Conservation (phyloP, 2,888 invertebrate genomes). For the Prenolepis imparis region DNA sequence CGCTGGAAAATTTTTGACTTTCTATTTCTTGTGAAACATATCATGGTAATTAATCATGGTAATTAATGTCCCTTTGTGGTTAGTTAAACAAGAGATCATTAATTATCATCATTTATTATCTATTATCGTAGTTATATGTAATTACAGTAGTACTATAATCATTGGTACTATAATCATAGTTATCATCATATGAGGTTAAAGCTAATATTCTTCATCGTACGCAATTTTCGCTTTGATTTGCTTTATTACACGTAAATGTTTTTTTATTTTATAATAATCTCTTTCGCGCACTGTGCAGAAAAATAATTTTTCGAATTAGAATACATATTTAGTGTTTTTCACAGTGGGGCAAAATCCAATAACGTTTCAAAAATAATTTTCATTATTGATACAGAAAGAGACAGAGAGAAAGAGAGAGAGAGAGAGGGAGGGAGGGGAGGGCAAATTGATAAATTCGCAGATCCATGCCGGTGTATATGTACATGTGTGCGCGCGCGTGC, state of each 20-base stretch:
- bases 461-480: not conserved
- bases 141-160: not conserved
- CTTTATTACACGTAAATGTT: not conserved
- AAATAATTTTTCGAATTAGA: slow-evolving; percentile 9
- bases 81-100: slow-evolving; percentile 45
- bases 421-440: not conserved
- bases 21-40: slow-evolving; percentile 5
- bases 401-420: not conserved
- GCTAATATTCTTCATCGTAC: slow-evolving; percentile 4
- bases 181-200: slow-evolving; percentile 21
- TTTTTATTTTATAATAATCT: not conserved
- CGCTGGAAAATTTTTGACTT: slow-evolving; percentile 30
- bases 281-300: not conserved
- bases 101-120: slow-evolving; percentile 52
- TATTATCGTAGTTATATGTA: slow-evolving; percentile 45
- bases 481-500: not conserved
- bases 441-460: slow-evolving; percentile 47
- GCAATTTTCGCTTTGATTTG: not conserved
- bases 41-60: slow-evolving; percentile 33
- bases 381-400: not conserved
- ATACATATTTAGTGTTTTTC: not conserved
- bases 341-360: not conserved
- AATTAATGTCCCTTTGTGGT: slow-evolving; percentile 55
- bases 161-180: slow-evolving; percentile 12
- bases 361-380: slow-evolving; percentile 31